Conservation (phyloP, 2,797 vertebrate genomes). For the Sebastes hopkinsi region DNA sequence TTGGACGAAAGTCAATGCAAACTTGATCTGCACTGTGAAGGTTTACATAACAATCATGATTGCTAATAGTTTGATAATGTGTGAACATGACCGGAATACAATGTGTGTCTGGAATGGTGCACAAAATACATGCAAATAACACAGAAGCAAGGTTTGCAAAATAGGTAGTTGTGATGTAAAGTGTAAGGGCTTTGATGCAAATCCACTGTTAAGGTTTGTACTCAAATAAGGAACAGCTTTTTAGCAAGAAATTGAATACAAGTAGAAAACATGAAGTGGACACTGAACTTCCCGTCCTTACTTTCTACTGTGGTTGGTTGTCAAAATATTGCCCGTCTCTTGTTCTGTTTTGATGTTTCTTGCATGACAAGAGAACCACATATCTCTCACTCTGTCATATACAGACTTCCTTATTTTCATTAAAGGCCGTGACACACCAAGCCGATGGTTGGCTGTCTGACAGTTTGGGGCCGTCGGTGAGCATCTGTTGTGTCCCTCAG, state of each 20-base stretch:
- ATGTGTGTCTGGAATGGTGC: neutral
- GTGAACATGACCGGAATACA: neutral
- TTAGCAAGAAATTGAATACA: neutral
- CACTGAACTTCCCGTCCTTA: neutral
- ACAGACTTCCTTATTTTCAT: neutral
- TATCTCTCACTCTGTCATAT: neutral
- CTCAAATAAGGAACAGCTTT: neutral
- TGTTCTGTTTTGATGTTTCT: neutral
- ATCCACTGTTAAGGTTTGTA: neutral
- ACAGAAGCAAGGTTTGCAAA: neutral
- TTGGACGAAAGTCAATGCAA: neutral
- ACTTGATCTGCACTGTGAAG: neutral
- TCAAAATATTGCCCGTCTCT: neutral
- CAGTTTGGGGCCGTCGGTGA: too few species aligned
- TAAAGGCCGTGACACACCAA: neutral
- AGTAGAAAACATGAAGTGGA: neutral
- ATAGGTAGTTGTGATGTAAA: neutral
- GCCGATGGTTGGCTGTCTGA: too few species aligned
- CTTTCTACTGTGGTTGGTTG: neutral
- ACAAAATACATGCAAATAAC: neutral
- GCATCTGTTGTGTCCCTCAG: too few species aligned
- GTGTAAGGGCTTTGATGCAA: neutral
- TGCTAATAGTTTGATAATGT: neutral
- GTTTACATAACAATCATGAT: neutral
- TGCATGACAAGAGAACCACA: neutral